These are phyloP conservation scores for Cygnus buccinator DNA, from an alignment of 2,113 vertebrate species.

Conservation along the genomic window DNA sequence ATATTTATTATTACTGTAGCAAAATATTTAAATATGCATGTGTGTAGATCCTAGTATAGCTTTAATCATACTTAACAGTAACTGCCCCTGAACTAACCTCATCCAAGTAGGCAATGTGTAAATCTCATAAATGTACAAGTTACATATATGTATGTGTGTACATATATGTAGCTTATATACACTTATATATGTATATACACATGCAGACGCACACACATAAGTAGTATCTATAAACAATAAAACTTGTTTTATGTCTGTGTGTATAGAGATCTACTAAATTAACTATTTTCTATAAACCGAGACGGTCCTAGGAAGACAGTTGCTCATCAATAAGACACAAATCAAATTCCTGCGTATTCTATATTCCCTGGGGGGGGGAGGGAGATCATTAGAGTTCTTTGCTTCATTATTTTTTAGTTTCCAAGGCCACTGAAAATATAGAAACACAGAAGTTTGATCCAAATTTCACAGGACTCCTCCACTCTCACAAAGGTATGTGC, in stretches of 20 bases:
- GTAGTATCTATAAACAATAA: background rate
- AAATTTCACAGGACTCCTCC: background rate
- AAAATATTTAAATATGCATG: background rate
- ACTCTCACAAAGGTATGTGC: background rate
- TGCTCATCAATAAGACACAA: background rate
- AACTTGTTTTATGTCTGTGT: background rate
- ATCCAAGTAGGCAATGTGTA: background rate
- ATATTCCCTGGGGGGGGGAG: no score
- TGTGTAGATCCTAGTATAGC: background rate
- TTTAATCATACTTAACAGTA: background rate
- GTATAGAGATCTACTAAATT: background rate
- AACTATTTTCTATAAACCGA: background rate
- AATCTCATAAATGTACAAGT: background rate
- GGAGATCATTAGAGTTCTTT: background rate
- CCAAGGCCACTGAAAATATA: conserved; percentile 22
- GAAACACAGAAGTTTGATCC: background rate
- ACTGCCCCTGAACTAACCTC: background rate
- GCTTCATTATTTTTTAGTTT: background rate
- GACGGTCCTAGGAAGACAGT: background rate
- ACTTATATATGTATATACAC: background rate
- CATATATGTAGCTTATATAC: background rate
- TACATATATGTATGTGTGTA: background rate
- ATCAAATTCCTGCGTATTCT: background rate
- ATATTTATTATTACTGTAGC: background rate
- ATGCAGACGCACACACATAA: background rate